Evolutionary conservation across 2,888 invertebrate species (phyloP), one percentile per base, ranked within the genome.

Genomic region (Eupeodes luniger): DNA sequence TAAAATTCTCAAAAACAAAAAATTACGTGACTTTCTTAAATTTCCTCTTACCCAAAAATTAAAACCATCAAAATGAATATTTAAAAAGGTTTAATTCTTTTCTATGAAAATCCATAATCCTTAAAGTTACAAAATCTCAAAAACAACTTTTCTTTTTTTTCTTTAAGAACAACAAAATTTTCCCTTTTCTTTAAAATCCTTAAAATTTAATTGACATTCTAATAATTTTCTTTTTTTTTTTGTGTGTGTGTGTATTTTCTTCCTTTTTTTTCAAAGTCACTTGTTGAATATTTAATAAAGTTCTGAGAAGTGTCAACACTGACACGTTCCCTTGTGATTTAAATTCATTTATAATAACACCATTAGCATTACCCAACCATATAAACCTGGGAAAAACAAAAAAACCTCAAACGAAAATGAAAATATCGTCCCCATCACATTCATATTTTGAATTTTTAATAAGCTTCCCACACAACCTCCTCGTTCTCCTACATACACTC

Each of bases 271-370:
- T 49, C 27, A 44, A 64, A 53, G 27, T 70, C 53, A 80, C 87
- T 80, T 83, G 87, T 87, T 87, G 80, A 83, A 87, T 87, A 76
- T 83, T 83, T 83, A 80, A 87, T 79, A 9, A n/a, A 80, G 53
- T 83, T 62, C 67, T 49, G 53, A 75, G 14, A 86, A 67, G 82
- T 86, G 86, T 75, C 79, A 75, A 76, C 69, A 77, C 67, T 59
- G 16, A 74, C 40, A 72, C 49, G 16, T 14, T 69, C 69, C 59
- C 81, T 16, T 12, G 16, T 40, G 10, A 57, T 16, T 47, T 55
- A 49, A n/a, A 27, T 67, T 74, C 74, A 69, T 62, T 69, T 69
- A 36, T 64, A 79, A 75, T 79, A 72, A 79, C 64, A 74, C 47
- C 67, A 59, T 59, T 34, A 34, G 11, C 53, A 53, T 70, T 74